Base-by-base conservation (phyloP, 2,113 vertebrate species). In the Madoqua kirkii region DNA sequence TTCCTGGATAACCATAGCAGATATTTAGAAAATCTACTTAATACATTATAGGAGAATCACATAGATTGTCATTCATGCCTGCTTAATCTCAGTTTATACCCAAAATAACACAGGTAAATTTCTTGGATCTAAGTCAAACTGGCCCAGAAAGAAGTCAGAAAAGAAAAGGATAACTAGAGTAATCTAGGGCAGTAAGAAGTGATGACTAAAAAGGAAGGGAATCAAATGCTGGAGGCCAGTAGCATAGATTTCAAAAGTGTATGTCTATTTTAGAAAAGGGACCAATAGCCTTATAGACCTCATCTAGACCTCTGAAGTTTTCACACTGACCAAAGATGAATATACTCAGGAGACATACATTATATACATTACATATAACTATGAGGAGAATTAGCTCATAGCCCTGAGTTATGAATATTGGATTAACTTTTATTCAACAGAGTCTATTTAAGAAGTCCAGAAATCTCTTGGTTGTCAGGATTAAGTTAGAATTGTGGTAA, bases 1-100 rank as follows among this genome's bases (percentile, higher is more conserved):
- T 5, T 5, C n/a, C 1, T 78, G 16, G 1, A 11, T 3, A 40
- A 21, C 2, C 5, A 81, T 8, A 57, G 33, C 1, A 82, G 6
- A 31, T 82, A 64, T 45, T 33, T 92, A 43, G 17, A 87, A 85
- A 48, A 90, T 88, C 19, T 33, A 48, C 21, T 25, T 59, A 86
- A 48, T 2, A 36, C 23, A 10, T 19, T 52, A 36, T 60, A 48
- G 8, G 14, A 83, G 14, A 64, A 27, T 3, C 23, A 59, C 13
- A 81, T 29, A 93, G 14, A 10, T 16, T 89, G 27, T 23, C 27
- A 55, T 12, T 79, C 5, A 81, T 40, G 48, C 3, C 6, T 8
- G 31, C 57, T 90, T 50, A 87, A 27, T 82, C 31, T 82, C 25
- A 90, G 27, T 87, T 84, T 31, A 50, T 2, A 84, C 4, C 8